Conservation (phyloP, 2,113 vertebrate species). For the Ammospiza caudacuta region DNA sequence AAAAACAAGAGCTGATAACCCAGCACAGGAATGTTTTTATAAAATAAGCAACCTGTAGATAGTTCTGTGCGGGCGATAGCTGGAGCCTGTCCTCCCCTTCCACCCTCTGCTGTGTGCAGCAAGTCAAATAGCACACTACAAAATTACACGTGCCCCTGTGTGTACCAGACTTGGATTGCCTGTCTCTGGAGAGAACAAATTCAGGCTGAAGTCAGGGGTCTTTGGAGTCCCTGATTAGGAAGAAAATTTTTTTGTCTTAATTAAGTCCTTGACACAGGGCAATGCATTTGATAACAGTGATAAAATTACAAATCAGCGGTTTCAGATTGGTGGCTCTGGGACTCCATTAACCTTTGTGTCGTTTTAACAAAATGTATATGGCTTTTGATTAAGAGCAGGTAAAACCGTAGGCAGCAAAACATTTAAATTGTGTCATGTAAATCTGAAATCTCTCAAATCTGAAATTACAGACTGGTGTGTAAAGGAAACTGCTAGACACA, state of each 20-base stretch:
- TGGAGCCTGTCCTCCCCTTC: not conserved
- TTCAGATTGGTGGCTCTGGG: not conserved
- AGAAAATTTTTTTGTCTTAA: not conserved
- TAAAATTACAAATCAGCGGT: not conserved
- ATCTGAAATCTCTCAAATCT: not conserved
- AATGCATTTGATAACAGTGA: not conserved
- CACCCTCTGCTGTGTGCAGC: fast-evolving
- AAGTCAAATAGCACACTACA: not conserved
- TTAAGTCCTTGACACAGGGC: not conserved
- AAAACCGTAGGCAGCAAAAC: not conserved
- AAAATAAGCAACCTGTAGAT: not conserved
- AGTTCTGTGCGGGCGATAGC: not conserved
- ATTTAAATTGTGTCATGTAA: not conserved
- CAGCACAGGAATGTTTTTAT: not conserved
- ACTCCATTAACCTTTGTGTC: not conserved
- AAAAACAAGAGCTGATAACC: not conserved
- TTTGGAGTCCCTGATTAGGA: not conserved
- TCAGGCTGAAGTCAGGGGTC: not conserved
- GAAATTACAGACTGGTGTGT: not conserved
- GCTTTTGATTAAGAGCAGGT: not conserved
- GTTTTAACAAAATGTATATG: not conserved
- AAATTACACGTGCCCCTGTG: fast-evolving
- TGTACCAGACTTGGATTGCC: not conserved
- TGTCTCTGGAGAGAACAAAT: not conserved
- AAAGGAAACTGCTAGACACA: not conserved